phyloP scores from a whole-genome alignment of 2,113 vertebrate species.

The Pteropus alecto region DNA sequence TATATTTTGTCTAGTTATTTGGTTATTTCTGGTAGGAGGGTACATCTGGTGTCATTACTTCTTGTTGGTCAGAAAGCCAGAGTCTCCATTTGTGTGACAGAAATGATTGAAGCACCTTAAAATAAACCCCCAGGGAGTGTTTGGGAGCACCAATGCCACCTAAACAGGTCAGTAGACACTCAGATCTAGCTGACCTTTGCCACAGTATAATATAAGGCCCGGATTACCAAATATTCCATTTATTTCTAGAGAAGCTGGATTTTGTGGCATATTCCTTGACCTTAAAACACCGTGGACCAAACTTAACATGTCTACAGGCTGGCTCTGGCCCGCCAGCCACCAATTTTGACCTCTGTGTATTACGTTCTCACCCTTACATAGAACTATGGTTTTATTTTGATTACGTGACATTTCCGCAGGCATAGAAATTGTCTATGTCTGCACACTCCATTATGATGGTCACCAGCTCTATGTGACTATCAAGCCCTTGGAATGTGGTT shows the following conservation, averaged over 20 bases:
- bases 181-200: not conserved
- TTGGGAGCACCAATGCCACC: not conserved
- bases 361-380: not conserved
- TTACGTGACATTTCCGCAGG: not conserved
- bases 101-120: not conserved
- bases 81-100: not conserved
- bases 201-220: not conserved
- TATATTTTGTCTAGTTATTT: not conserved
- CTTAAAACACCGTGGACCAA: not conserved
- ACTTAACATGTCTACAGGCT: not conserved
- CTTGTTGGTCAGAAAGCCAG: not conserved
- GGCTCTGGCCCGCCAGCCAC: not conserved
- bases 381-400: not conserved
- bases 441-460: not conserved
- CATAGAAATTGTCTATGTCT: not conserved
- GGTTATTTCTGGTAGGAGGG: not conserved
- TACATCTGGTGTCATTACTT: not conserved
- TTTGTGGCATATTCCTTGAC: not conserved
- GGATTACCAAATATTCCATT: not conserved
- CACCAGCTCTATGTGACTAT: too few species aligned
- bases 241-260: not conserved
- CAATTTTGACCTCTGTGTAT: not conserved
- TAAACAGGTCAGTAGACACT: not conserved
- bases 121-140: not conserved
- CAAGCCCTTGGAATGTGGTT: not conserved